Evolutionary conservation across 2,797 vertebrate genomes (phyloP), one percentile per base, ranked within the genome.

Genomic region (Myripristis murdjan): DNA sequence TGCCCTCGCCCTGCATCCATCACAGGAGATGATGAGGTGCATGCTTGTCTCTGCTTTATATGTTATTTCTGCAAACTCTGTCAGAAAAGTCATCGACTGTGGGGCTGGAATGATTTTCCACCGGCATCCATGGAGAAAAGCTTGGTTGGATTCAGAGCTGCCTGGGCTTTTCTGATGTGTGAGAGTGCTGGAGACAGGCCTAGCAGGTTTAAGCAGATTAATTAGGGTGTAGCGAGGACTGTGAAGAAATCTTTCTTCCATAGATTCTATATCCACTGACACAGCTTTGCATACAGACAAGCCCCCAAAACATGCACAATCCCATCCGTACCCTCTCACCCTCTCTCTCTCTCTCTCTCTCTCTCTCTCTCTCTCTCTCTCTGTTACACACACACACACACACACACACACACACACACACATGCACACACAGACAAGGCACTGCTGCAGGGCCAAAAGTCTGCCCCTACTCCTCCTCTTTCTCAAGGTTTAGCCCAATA

Each of bases 151-250:
- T 90, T 87, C 84, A 61, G 81, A 83, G 85, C 84, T 71, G 82
- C 82, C 74, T 86, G 81, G 2, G 77, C 86, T 92, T 89, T 89
- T 90, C 87, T 85, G 89, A 89, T 86, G 90, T 89, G 84, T 84
- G 87, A 91, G 91, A 90, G 88, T 66, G 85, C 81, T 76, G 75
- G 83, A 92, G 92, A 92, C 90, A 84, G 89, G 78, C 85, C 87
- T 86, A 61, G 88, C 79, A 89, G 92, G 89, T 85, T 93, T 91
- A 92, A 91, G 89, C 75, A 93, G 91, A 93, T 92, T 95, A 95
- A 95, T 95, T 95, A 94, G 88, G 88, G 91, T 90, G 91, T 88
- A 92, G 91, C 83, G 70, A 85, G 89, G 87, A 86, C 89, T 91
- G 91, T 84, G 90, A 89, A 91, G 89, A 92, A 91, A 92, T 90